Conservation (phyloP, 92 coral and sea anemone genomes). For the Montipora capitata region DNA sequence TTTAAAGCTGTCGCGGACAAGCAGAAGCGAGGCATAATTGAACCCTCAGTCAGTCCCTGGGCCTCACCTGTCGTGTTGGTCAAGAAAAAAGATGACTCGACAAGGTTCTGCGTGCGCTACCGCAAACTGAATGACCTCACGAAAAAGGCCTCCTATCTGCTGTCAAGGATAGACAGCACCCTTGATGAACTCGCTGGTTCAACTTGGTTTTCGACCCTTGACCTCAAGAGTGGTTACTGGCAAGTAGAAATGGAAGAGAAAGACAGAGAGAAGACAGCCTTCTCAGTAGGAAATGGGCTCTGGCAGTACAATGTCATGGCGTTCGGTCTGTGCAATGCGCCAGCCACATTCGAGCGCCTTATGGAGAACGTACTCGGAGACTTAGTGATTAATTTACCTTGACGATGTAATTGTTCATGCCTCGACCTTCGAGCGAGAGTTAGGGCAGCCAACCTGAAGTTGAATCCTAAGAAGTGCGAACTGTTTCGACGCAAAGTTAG, state of each 20-base stretch:
- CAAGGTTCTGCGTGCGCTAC: too few relatives aligned
- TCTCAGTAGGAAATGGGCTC: constrained; percentile 37
- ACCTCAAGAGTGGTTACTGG: constrained; percentile 26
- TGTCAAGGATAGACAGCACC: constrained; percentile 15
- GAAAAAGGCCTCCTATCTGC: too few relatives aligned
- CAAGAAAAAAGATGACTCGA: constrained; percentile 6
- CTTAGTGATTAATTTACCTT: constrained; percentile 4
- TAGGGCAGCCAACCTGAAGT: constrained; percentile 48
- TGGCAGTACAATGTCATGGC: constrained; percentile 54
- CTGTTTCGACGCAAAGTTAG: constrained; percentile 42
- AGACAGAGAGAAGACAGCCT: constrained; percentile 48
- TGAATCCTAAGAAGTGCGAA: constrained; percentile 49
- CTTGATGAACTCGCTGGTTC: constrained; percentile 36
- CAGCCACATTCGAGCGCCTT: constrained; percentile 49
- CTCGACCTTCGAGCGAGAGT: constrained; percentile 16
- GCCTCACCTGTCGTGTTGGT: constrained; percentile 36
- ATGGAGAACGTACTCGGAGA: not conserved
- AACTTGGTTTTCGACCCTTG: constrained; percentile 22
- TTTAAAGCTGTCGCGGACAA: constrained; percentile 29
- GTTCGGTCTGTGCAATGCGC: constrained; percentile 29
- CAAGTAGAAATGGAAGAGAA: constrained; percentile 35
- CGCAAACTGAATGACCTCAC: constrained; percentile 12
- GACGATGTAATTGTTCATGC: constrained; percentile 14
- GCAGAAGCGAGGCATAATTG: constrained; percentile 13
- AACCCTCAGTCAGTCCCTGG: constrained; percentile 29